Evolutionary conservation across 1,140 invertebrate species (phyloP), one percentile per base, ranked within the genome.

Genomic region (Chelonus insularis): DNA sequence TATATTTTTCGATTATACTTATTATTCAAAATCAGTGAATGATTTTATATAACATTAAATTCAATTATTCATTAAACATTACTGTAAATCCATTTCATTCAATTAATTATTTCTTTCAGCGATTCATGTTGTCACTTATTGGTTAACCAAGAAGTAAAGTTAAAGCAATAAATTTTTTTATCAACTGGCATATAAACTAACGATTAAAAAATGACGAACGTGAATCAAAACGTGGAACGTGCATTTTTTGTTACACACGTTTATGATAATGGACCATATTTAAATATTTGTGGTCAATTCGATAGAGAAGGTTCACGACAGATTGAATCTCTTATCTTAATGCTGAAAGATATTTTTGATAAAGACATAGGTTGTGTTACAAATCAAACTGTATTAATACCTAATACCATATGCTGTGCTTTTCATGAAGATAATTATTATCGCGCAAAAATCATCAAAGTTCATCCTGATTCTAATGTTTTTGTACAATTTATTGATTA

Each of bases 401-500:
- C 80, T 60, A 84, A 85, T 50, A 69, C 82, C 1, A 69, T 87
- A 57, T 89, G 86, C 70, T 86, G 85, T 75, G 87, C 86, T 1
- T 87, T 86, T 70, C 84, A 84, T 73, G 86, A 88, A 72, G 83
- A 84, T 21, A 79, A 76, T 5, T 89, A 86, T 74, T 88, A 86
- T 66, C 78, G 88, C 65, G 86, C 85, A 1, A 84, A 82, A 74
- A 80, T 89, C 55, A 73, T 76, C 3, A 72, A 73, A 6, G 74
- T 80, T 60, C 55, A 83, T 11, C 61, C 74, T 1, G 81, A 81
- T 50, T 79, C 81, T 12, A 72, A 79, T 43, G 80, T 88, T 12
- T 73, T 84, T 61, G 85, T 91, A 2, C 84, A 86, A 36, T 89
- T 90, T 56, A 81, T 91, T 4, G 90, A 92, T 74, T 91, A 87